These are phyloP conservation scores for Mya arenaria DNA, from an alignment of 1,140 invertebrate genomes.

Conservation along the genomic window DNA sequence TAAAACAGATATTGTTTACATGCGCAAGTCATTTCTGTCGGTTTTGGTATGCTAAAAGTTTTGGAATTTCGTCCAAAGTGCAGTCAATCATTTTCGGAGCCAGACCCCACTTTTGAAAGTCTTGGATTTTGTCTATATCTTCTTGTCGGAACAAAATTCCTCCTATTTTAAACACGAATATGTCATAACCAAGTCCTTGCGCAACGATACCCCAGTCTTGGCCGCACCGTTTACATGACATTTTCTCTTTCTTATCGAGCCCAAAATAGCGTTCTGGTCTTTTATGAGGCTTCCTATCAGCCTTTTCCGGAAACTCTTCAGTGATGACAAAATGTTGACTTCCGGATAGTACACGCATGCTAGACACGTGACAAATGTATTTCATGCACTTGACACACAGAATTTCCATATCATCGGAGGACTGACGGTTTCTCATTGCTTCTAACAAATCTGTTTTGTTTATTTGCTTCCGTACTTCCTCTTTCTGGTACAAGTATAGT, in stretches of 20 bases:
- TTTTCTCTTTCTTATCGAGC: background rate
- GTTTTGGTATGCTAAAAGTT: too few relatives aligned
- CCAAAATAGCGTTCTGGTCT: background rate
- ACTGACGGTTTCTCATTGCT: background rate
- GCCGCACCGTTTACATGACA: conserved; percentile 5
- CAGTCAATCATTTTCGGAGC: background rate
- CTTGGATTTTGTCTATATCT: background rate
- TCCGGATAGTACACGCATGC: background rate
- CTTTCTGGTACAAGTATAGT: background rate
- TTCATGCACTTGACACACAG: background rate
- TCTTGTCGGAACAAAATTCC: background rate
- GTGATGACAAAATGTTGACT: background rate
- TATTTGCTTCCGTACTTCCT: background rate
- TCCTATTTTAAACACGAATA: background rate
- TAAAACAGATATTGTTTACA: too few relatives aligned
- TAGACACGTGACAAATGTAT: background rate
- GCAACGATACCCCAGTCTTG: background rate
- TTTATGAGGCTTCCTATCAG: background rate
- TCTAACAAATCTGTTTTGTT: background rate
- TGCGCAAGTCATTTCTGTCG: too few relatives aligned
- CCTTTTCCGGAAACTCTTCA: background rate
- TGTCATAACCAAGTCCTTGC: background rate
- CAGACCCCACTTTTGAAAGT: conserved; percentile 1
- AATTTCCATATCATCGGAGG: background rate
- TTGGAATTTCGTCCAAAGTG: background rate